These are phyloP conservation scores for Kobus ellipsiprymnus DNA, from an alignment of 2,113 vertebrate genomes.

Conservation along the genomic window DNA sequence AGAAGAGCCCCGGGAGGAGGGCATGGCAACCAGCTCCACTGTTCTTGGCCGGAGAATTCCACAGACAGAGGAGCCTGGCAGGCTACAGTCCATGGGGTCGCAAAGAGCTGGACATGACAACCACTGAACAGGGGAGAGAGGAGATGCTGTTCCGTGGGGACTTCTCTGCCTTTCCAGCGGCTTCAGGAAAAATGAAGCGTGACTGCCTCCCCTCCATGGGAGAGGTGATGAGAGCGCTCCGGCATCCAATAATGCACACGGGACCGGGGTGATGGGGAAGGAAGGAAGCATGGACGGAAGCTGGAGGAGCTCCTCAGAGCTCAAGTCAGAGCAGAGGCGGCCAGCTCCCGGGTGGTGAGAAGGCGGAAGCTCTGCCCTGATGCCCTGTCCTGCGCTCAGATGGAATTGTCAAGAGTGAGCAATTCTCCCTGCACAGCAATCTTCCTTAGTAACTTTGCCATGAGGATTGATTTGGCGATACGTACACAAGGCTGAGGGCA, in stretches of 20 bases:
- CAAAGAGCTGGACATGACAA: neutral
- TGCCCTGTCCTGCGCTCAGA: fast-evolving
- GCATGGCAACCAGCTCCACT: neutral
- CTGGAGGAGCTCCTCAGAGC: neutral
- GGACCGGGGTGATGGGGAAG: fast-evolving
- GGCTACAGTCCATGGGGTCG: neutral
- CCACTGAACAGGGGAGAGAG: neutral
- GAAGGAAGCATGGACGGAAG: neutral
- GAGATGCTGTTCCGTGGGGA: fast-evolving
- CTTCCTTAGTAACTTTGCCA: neutral
- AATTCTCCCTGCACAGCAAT: fast-evolving
- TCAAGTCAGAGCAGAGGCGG: neutral
- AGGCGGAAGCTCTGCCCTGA: no score
- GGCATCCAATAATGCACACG: neutral
- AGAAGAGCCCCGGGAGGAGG: neutral
- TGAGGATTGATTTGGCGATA: fast-evolving
- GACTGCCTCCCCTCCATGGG: neutral
- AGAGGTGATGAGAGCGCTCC: neutral
- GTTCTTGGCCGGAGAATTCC: neutral
- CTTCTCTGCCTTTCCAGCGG: neutral
- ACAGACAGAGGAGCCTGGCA: neutral
- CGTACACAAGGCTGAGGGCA: neutral
- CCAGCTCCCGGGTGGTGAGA: no score
- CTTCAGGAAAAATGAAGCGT: neutral
- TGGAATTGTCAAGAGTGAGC: neutral